phyloP scores from a whole-genome alignment of 2,888 invertebrate genomes.

The Ectobius pallidus region DNA sequence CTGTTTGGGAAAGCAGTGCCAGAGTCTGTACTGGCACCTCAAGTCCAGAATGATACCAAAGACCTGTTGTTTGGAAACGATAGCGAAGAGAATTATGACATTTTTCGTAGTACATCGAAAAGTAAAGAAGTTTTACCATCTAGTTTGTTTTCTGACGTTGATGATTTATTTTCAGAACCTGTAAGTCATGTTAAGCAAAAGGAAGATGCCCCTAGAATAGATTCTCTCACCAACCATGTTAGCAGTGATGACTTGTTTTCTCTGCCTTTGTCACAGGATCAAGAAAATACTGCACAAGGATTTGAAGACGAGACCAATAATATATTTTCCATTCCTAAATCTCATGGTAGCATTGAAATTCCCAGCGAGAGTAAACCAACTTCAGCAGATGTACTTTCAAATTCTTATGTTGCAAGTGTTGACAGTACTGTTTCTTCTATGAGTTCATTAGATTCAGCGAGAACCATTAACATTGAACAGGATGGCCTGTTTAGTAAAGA shows the following conservation, averaged over 20 bases:
- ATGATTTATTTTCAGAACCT: not conserved
- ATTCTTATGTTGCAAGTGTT: not conserved
- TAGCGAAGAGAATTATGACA: not conserved
- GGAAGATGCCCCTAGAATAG: not conserved
- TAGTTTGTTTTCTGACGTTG: not conserved
- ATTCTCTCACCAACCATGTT: no score
- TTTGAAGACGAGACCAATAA: slow-evolving; percentile 7
- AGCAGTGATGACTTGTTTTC: no score
- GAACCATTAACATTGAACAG: not conserved
- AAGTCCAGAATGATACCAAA: not conserved
- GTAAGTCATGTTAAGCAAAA: not conserved
- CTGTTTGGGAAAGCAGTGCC: not conserved
- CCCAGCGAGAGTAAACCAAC: not conserved
- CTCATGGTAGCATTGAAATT: not conserved
- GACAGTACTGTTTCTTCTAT: no score
- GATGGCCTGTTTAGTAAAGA: not conserved
- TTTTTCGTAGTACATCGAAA: slow-evolving; percentile 1
- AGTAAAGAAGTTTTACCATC: not conserved
- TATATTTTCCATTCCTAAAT: slow-evolving; percentile 24
- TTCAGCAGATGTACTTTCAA: no score
- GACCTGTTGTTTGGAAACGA: not conserved
- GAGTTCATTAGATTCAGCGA: not conserved
- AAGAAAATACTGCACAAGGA: no score
- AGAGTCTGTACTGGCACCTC: not conserved
- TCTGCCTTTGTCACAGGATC: no score